Evolutionary conservation across 2,888 invertebrate genomes (phyloP).

Genomic region (Stenoptilia bipunctidactyla): DNA sequence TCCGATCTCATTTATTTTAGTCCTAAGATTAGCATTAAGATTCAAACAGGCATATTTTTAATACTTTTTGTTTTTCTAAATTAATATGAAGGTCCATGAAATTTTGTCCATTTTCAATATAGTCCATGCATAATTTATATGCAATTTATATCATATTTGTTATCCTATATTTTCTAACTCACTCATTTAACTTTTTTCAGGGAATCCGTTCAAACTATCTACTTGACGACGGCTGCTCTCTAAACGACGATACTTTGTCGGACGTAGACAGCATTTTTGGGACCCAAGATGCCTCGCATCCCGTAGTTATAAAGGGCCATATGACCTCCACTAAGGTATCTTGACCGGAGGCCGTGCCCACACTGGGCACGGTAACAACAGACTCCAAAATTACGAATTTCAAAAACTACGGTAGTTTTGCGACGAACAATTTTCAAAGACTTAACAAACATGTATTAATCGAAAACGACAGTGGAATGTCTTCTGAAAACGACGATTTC

Average conservation of each 20-base stretch:
- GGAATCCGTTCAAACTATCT: constrained; percentile 50
- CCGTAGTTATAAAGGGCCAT: constrained; percentile 48
- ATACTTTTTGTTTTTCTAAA: too few species aligned
- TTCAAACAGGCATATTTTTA: too few species aligned
- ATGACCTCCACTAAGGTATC: constrained; percentile 37
- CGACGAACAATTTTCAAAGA: constrained; percentile 31
- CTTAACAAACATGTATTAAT: constrained; percentile 19
- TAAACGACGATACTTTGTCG: constrained; percentile 40
- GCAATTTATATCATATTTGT: too few species aligned
- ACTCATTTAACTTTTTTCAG: too few species aligned
- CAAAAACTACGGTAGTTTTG: constrained; percentile 50
- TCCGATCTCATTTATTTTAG: too few species aligned
- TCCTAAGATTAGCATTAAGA: too few species aligned
- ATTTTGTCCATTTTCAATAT: too few species aligned
- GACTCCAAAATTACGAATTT: constrained; percentile 24
- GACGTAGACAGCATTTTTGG: constrained; percentile 46
- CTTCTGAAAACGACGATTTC: constrained; percentile 54
- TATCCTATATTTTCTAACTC: too few species aligned
- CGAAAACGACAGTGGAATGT: constrained; percentile 54
- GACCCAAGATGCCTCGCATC: constrained; percentile 40
- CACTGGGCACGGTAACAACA: constrained; percentile 37
- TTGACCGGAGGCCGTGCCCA: constrained; percentile 66
- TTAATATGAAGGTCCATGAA: too few species aligned
- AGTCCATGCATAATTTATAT: too few species aligned
- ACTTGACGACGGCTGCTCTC: constrained; percentile 49